phyloP scores from a whole-genome alignment of 2,797 vertebrate genomes.

The Chelmon rostratus region DNA sequence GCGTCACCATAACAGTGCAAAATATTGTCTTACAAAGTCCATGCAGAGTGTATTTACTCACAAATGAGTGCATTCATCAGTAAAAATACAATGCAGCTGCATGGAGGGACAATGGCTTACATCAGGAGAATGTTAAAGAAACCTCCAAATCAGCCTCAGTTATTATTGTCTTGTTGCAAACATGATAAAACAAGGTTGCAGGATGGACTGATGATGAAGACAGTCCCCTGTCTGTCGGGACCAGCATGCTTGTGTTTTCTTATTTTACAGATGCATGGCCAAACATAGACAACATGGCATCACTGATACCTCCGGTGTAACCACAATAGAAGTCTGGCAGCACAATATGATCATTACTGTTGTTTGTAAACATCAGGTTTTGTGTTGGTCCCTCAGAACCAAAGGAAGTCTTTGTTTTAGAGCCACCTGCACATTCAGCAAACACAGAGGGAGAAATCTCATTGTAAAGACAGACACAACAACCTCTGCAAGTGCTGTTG shows the following conservation, averaged over 20 bases:
- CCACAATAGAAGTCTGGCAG: constrained; percentile 13
- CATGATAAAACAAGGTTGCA: background rate
- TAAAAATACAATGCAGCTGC: constrained; percentile 42
- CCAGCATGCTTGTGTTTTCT: background rate
- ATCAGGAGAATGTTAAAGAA: constrained; percentile 8
- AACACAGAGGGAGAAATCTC: background rate
- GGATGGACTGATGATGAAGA: background rate
- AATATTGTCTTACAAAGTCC: constrained; percentile 49
- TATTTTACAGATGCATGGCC: constrained; percentile 2
- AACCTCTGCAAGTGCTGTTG: background rate
- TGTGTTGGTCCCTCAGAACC: constrained; percentile 8
- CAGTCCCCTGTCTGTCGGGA: background rate
- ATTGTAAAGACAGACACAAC: background rate
- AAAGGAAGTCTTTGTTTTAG: constrained; percentile 6
- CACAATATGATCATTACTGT: background rate
- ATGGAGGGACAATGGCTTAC: constrained; percentile 34
- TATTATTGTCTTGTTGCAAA: background rate
- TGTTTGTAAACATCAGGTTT: constrained; percentile 46
- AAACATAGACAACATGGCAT: background rate
- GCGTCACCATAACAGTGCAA: constrained; percentile 55
- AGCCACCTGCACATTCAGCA: background rate
- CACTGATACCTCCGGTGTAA: background rate
- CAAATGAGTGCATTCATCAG: constrained; percentile 46
- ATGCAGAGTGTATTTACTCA: constrained; percentile 51
- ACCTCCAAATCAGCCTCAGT: background rate